Base-by-base conservation (phyloP, 2,797 vertebrate genomes). In the Rhodeus uyekii region DNA sequence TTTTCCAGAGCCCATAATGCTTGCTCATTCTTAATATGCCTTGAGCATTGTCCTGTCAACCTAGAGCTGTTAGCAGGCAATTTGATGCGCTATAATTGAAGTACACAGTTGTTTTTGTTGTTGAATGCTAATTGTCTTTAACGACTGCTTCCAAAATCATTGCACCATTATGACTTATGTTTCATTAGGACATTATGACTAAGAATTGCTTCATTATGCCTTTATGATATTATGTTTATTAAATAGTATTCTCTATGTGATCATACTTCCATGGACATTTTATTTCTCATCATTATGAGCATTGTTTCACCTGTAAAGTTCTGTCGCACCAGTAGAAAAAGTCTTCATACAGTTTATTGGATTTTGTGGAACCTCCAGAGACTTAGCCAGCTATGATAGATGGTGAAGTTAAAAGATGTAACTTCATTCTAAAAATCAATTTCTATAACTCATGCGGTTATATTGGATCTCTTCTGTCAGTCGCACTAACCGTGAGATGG, bases 21-120 rank as follows among this genome's bases (percentile, higher is more conserved):
- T 87, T 68, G 72, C 83, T 84, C 63, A 50, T 81, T 85, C 78
- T 71, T 82, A 78, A 90, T 81, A 89, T 71, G 82, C 68, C 77
- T 80, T 77, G 79, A 87, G 85, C 80, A 83, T 75, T 65, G 42
- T 75, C 58, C 85, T 86, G 63, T 86, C 82, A 85, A 53, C 34
- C 29, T n/a, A 38, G 60, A 46, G 58, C 73, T 71, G 78, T 76
- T 79, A 82, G 38, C 29, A 44, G 27, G 58, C 72, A 36, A 8
- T 78, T 61, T 76, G 68, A 60, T 48, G 34, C 61, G 78, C 4
- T 76, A 83, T 84, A 82, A 85, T 85, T 85, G 75, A 82, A 81
- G n/a, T 29, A 63, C 50, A 19, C 50, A 68, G 76, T 85, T 58
- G n/a, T 8, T 58, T 58, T 69, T 12, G 48, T 4, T 19, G 0